Conservation (phyloP, 2,797 vertebrate species). For the Chrysocyon brachyurus region DNA sequence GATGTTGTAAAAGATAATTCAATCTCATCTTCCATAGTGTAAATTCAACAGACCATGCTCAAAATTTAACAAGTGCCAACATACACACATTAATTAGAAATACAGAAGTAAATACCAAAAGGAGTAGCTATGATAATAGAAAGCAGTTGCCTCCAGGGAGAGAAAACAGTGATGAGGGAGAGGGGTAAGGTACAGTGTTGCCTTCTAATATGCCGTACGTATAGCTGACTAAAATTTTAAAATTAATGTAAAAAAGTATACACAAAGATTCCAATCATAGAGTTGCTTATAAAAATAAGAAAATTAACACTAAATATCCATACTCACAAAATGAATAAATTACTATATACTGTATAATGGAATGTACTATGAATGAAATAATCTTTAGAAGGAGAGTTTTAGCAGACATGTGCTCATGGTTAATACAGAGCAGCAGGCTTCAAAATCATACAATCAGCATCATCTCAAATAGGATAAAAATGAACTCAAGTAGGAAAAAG, state of each 20-base stretch:
- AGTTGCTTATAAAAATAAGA: background rate
- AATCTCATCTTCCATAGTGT: background rate
- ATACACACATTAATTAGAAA: constrained; percentile 5
- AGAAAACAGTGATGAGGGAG: background rate
- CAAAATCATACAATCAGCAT: background rate
- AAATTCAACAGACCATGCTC: background rate
- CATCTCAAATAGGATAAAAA: constrained; percentile 6
- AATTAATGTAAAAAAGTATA: background rate
- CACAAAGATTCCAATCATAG: background rate
- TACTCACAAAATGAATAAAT: background rate
- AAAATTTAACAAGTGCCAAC: constrained; percentile 9
- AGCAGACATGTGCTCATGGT: background rate
- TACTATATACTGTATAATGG: background rate
- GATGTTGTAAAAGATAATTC: background rate
- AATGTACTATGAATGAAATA: background rate
- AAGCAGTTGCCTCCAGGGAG: background rate
- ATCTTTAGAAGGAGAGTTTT: background rate
- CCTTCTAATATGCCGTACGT: background rate
- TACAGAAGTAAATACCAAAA: background rate
- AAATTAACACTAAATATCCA: background rate
- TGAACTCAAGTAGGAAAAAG: background rate
- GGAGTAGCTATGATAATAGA: background rate
- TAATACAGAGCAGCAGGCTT: background rate
- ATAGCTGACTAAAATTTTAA: background rate
- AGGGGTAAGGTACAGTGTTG: background rate